Percentiles rank a stretch among this genome's conserved stretches.
These are phyloP conservation scores for Malurus cyaneus DNA, from an alignment of 2,113 vertebrate genomes.

Conservation along the genomic window DNA sequence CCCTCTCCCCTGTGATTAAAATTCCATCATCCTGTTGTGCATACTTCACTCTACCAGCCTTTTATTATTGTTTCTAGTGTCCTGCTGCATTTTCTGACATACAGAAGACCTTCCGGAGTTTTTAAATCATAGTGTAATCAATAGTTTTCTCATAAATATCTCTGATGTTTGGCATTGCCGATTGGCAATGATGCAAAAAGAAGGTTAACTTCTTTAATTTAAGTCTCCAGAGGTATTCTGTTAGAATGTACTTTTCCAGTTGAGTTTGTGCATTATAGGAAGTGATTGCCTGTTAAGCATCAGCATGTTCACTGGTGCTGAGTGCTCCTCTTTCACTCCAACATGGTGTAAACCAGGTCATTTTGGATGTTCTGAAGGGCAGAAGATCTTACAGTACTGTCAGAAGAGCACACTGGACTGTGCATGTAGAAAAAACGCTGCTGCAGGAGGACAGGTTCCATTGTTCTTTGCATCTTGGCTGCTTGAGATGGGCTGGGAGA, in stretches of 20 bases:
- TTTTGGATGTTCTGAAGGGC: background rate
- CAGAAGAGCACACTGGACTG: background rate
- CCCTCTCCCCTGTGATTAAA: background rate
- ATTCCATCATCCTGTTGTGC: background rate
- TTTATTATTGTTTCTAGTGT: background rate
- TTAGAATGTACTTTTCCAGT: background rate
- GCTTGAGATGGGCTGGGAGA: background rate
- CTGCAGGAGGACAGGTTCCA: background rate
- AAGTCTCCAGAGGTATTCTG: background rate
- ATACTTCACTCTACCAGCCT: background rate
- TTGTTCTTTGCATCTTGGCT: background rate
- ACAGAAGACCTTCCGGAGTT: background rate
- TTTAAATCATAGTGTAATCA: background rate
- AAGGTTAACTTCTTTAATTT: background rate
- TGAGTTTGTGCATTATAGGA: background rate
- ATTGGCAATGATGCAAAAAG: background rate
- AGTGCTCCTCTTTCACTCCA: background rate
- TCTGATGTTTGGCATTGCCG: background rate
- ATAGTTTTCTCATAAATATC: background rate
- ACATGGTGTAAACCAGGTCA: accelerated
- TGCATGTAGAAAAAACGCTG: background rate
- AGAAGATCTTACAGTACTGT: background rate
- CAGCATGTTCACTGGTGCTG: background rate
- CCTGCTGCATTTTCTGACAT: background rate
- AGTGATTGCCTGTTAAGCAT: background rate